Evolutionary conservation across 2,113 vertebrate genomes (phyloP), one percentile per base, ranked within the genome.

Genomic region (Neotragus pygmaeus): DNA sequence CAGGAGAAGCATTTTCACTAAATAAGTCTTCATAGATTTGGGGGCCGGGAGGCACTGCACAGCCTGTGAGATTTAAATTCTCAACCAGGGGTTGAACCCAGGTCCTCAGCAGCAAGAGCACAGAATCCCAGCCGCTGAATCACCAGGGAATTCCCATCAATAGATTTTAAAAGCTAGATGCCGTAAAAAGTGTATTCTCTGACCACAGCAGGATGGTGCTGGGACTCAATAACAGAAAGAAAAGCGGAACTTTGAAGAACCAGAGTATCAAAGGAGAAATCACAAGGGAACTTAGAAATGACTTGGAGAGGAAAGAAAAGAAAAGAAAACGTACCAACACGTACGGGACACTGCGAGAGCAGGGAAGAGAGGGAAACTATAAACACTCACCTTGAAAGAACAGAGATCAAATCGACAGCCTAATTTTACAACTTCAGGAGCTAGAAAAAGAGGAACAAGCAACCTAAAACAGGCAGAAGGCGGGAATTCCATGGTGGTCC

Each of bases 271-370:
- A n/a, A 25, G 11, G 28, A 55, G 64, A 47, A 78, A 58, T 47
- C 39, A 17, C 36, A 43, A 23, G 23, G 36, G 17, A 75, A 43
- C 53, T 57, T 43, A 43, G 51, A 57, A 33, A 55, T 33, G 5
- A 75, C 66, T 43, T 55, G 70, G 66, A 33, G 66, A 75, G 47
- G 16, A 28, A 28, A 5, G n/a, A 53, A 53, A 12, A 13, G 23
- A 16, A 51, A 88, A 51, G 2, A 15, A 28, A 75, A 57, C 2
- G 21, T 2, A 23, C 16, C 49, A 55, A 21, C 66, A 43, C 1
- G 28, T 43, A 9, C 0, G 11, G 49, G 36, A 8, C 11, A 0
- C n/a, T 0, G 25, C 0, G 2, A 53, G 53, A 53, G 25, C 25
- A 5, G 25, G 0, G 25, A 36, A 43, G 19, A 88, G 27, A 27